A percentile compares a stretch with the other conserved stretches of the same genome.
Conservation (phyloP, 2,113 vertebrate genomes). For the Clupea harengus region DNA sequence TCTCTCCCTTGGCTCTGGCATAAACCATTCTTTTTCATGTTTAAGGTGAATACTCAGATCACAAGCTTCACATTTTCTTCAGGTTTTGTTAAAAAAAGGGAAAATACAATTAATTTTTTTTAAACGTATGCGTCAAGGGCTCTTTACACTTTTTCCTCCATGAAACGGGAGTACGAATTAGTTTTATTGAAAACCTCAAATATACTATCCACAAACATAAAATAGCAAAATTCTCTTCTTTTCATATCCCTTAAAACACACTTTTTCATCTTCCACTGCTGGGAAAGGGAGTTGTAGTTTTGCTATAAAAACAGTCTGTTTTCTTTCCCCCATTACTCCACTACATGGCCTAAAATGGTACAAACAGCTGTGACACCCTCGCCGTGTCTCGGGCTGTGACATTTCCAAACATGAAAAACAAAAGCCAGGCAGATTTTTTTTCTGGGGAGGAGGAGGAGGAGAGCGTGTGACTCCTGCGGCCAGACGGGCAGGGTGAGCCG, state of each 20-base stretch:
- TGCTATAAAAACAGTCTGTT: neutral
- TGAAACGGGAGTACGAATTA: neutral
- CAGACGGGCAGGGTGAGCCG: constrained; percentile 47
- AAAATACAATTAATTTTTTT: neutral
- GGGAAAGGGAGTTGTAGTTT: neutral
- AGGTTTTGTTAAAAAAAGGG: neutral
- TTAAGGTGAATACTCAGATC: neutral
- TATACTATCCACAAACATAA: neutral
- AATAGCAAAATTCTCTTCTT: neutral
- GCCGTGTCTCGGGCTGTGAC: constrained; percentile 31
- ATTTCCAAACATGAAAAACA: constrained; percentile 42
- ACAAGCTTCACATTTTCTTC: neutral
- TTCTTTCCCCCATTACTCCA: neutral
- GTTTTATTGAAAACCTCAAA: neutral
- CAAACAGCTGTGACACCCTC: constrained; percentile 44
- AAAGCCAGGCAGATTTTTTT: neutral
- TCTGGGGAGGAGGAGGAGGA: neutral
- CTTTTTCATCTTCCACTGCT: neutral
- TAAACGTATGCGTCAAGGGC: neutral
- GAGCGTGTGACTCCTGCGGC: constrained; percentile 39
- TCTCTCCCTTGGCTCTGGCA: constrained; percentile 19
- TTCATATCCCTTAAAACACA: neutral
- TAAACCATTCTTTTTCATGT: constrained; percentile 42
- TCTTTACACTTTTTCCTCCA: neutral
- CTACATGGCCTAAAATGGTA: neutral